Base-by-base conservation (phyloP, 2,113 vertebrate genomes). In the Danionella cerebrum region DNA sequence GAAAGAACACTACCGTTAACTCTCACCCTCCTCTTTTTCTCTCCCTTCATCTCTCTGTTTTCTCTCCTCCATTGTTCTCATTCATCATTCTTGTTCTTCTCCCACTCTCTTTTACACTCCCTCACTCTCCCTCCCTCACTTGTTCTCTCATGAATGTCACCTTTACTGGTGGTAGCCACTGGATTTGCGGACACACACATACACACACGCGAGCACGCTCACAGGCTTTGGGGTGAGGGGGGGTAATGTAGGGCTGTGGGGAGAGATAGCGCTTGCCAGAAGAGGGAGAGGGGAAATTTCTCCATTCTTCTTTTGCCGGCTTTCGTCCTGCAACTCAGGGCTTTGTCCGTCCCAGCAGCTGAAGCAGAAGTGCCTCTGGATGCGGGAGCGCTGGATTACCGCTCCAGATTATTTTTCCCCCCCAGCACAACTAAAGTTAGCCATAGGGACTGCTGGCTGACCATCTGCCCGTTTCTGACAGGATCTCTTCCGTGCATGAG, bases 111-210 rank as follows among this genome's bases (percentile, higher is more conserved):
- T 54, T 44, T 25, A 36, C 31, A 62, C 69, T 41, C 62, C 36
- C 50, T 3, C 47, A 50, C 71, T 48, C 48, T 47, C 71, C 36
- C 75, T 71, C 68, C 67, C 64, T 51, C 69, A 53, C 76, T 62
- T 75, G 29, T 60, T 75, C 71, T 76, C 68, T 84, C 79, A 87
- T 87, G 87, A 89, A 89, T 89, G 87, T 89, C 87, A 89, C 87
- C 87, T 87, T 86, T 89, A 84, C 83, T 84, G 85, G 84, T 84
- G 86, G 84, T 83, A 80, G 84, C 83, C 83, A 82, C 82, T 84
- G 84, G 81, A 86, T 85, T 85, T 74, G 22, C 67, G 25, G 60
- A 36, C 55, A 51, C 59, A 65, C 66, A 50, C 65, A 9, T 58
- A 39, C 58, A 11, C 82, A 79, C 78, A 57, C 80, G 74, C 78